Evolutionary conservation across 2,113 vertebrate genomes (phyloP).

Genomic region (Rhynchopsitta pachyrhyncha): DNA sequence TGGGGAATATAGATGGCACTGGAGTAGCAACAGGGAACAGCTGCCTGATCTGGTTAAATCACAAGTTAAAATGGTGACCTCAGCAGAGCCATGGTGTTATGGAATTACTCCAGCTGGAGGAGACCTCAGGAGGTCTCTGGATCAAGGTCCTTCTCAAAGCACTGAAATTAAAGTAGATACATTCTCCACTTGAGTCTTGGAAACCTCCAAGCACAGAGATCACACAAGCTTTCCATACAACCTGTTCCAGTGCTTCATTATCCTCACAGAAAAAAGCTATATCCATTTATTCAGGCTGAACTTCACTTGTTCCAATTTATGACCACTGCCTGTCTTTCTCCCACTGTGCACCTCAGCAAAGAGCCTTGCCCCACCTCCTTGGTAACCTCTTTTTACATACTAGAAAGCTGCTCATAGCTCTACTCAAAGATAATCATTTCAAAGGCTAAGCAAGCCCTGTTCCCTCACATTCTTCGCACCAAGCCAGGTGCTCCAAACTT

Average conservation of each 20-base stretch:
- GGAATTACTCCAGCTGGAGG: not conserved
- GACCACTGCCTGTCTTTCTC: not conserved
- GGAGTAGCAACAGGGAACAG: not conserved
- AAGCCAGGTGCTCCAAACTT: not conserved
- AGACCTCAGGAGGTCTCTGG: not conserved
- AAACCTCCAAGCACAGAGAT: not conserved
- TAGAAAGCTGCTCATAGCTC: not conserved
- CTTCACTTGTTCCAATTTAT: not conserved
- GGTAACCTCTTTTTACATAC: not conserved
- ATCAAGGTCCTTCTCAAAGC: not conserved
- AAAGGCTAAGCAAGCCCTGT: not conserved
- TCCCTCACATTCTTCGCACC: not conserved
- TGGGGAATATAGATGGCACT: not conserved
- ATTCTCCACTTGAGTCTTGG: not conserved
- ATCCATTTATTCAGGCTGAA: not conserved
- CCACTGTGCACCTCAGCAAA: not conserved
- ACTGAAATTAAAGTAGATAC: not conserved
- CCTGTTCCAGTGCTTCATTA: not conserved
- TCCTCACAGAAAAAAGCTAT: not conserved
- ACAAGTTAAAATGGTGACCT: not conserved
- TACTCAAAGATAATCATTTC: not conserved
- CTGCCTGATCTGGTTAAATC: not conserved
- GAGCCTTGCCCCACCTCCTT: not conserved
- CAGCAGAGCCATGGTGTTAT: not conserved
- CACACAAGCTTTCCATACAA: not conserved